Evolutionary conservation across 1,140 invertebrate species (phyloP), one percentile per base, ranked within the genome.

Genomic region (Prorops nasuta): DNA sequence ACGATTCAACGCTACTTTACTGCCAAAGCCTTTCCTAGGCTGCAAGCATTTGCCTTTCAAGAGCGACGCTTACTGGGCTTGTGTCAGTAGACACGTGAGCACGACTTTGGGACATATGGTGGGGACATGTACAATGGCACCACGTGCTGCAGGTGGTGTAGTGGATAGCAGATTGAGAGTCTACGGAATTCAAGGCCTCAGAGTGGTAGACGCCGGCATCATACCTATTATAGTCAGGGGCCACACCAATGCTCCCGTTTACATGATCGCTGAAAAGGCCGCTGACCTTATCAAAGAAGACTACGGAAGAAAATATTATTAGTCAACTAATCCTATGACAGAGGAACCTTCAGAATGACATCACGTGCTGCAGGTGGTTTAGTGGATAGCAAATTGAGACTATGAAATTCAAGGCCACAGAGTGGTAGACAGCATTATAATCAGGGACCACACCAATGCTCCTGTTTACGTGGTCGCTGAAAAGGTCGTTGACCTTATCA

Each of bases 51-150:
- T 80, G 1, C 20, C 48, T 8, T 86, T 88, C 48, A 79, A 79
- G 44, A 83, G 81, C 1, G 84, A 91, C 51, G 68, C 79, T 7
- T 93, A 92, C 64, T 91, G 89, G 87, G 78, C 80, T 44, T 92
- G 90, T 54, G 82, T 83, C 12, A 78, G 86, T 3, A 80, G 83
- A 43, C 82, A 85, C 31, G 80, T 86, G 15, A 82, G 83, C 1
- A 83, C 83, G 28, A 88, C 86, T n/a, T 68, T 90, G 31, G 87
- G 87, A 44, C 90, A 92, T 70, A 88, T 89, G 69, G 80, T 80
- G n/a, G 80, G 83, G 1, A 86, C 83, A 2, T 84, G 82, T 51
- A 82, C 78, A 63, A 85, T 86, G 84, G 79, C 76, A 3, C 51
- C 60, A 0, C 62, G 63, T 15, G 38, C 53, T 4, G 67, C 76